phyloP scores from a whole-genome alignment of 2,113 vertebrate species.

The Epinephelus moara region DNA sequence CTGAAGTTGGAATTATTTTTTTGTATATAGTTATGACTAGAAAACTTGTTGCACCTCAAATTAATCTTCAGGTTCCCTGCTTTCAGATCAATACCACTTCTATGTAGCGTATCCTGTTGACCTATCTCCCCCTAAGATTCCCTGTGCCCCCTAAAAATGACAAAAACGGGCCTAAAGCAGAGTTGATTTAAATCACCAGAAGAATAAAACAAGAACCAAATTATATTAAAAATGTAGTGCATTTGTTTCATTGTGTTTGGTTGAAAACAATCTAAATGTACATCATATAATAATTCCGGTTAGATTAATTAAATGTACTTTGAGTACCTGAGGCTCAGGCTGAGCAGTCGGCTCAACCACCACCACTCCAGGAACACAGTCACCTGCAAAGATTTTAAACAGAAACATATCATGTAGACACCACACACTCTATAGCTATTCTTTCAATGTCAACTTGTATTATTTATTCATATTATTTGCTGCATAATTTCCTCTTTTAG shows the following conservation, averaged over 20 bases:
- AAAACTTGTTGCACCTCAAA: too few relatives aligned
- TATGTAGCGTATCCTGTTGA: too few relatives aligned
- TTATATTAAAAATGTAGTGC: background rate
- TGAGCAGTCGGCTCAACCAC: background rate
- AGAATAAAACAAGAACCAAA: background rate
- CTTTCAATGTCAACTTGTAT: too few relatives aligned
- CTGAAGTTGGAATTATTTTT: too few relatives aligned
- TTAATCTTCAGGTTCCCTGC: too few relatives aligned
- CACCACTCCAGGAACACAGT: constrained; percentile 88
- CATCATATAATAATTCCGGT: background rate
- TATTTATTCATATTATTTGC: too few relatives aligned
- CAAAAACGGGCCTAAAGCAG: background rate
- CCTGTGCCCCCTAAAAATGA: too few relatives aligned
- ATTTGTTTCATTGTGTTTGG: background rate
- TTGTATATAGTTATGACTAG: too few relatives aligned
- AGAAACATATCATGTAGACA: background rate
- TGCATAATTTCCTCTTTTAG: background rate
- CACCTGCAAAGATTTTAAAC: constrained; percentile 71
- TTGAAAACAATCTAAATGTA: background rate
- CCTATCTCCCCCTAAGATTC: too few relatives aligned
- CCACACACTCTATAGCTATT: background rate
- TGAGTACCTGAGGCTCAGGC: constrained; percentile 66
- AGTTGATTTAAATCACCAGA: background rate
- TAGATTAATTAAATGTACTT: background rate
- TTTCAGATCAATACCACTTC: too few relatives aligned